These are phyloP conservation scores for Petrophora chlorosata DNA, from an alignment of 2,888 invertebrate species.

Conservation along the genomic window DNA sequence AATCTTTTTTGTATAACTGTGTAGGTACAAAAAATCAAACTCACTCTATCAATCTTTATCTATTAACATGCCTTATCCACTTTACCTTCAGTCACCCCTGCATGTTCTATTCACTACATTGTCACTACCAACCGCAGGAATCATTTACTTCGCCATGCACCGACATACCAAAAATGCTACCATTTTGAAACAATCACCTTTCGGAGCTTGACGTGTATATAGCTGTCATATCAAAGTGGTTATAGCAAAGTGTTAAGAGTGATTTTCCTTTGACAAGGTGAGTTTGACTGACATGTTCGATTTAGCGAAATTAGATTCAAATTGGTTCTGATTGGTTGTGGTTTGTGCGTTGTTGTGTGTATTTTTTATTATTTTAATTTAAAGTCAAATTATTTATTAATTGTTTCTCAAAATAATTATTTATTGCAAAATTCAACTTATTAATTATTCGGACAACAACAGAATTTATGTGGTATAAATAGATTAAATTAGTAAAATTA, in stretches of 20 bases:
- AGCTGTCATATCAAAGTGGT: conserved; percentile 37
- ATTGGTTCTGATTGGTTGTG: conserved; percentile 11
- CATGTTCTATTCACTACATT: conserved; percentile 38
- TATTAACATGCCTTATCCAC: conserved; percentile 44
- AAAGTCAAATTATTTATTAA: too few relatives aligned
- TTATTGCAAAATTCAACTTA: too few relatives aligned
- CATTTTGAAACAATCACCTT: conserved; percentile 68
- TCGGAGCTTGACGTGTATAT: conserved; percentile 62
- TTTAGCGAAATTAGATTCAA: conserved; percentile 28
- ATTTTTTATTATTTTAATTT: background rate
- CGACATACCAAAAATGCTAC: conserved; percentile 50
- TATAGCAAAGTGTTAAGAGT: conserved; percentile 33
- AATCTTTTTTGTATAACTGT: too few relatives aligned
- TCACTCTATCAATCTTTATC: too few relatives aligned
- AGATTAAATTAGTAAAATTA: too few relatives aligned
- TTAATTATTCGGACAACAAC: too few relatives aligned
- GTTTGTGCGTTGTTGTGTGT: conserved; percentile 9
- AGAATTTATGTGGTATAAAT: too few relatives aligned
- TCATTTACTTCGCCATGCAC: conserved; percentile 40
- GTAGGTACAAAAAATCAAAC: too few relatives aligned
- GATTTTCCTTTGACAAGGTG: conserved; percentile 30
- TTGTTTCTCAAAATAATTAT: too few relatives aligned
- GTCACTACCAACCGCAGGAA: conserved; percentile 42
- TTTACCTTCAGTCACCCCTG: conserved; percentile 4
- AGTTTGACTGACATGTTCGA: conserved; percentile 43